Evolutionary conservation across 53 echinoderm and acorn worm species (phyloP), one percentile per base, ranked within the genome.

Genomic region (Paelopatides confundens): DNA sequence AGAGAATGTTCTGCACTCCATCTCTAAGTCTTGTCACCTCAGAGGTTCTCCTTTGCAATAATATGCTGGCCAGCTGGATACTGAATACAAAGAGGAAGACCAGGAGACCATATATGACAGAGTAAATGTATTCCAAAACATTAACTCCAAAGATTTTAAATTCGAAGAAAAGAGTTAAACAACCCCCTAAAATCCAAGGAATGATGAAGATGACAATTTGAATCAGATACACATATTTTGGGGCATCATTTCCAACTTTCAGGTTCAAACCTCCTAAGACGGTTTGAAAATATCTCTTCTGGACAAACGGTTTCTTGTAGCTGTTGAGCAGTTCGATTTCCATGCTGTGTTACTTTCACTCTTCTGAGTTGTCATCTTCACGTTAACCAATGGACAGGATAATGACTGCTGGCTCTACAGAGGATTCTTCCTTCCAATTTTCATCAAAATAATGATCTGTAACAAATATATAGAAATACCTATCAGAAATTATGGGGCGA

Each of bases 291-390:
- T 95, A 92, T 28, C 95, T 66, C 88, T 97, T 97, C 90, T 92
- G 89, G 86, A 97, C 92, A 67, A 97, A 97, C 27, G 86, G 86
- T 58, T 65, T 92, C 66, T 97, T 97, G 95, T 97, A 97, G 33
- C 94, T 94, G 52, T 94, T 95, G 63, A 95, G 92, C 17, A 97
- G 63, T 33, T 95, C 94, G 21, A 96, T 93, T 63, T 93, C 58
- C 58, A 58, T 58, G 58, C 17, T 58, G 58, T 23, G 24, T 18
- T 58, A 0, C 24, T 4, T 58, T 58, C 6, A 23, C 5, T 6
- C n/a, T 21, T 9, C 10, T 48, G 21, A 0, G n/a, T 58, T 23
- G 6, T 58, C 58, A 58, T 58, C n/a, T 58, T 58, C 1, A 21
- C 6, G n/a, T 6, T 5, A 21, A 18, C 24, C 58, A 6, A 58